phyloP scores from a whole-genome alignment of 2,113 vertebrate species.

The Myiagra hebetior region DNA sequence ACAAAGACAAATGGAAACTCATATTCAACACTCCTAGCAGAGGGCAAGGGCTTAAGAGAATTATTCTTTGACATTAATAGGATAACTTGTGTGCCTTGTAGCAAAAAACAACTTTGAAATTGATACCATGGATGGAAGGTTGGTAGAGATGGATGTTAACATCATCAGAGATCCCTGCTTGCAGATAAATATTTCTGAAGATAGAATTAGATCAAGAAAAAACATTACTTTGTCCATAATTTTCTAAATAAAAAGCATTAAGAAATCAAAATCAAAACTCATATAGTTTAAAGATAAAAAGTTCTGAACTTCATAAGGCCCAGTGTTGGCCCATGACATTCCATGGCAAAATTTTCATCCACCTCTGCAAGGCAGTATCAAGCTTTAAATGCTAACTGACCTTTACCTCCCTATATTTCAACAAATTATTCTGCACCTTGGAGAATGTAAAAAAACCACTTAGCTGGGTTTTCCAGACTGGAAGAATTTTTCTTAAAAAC shows the following conservation, averaged over 20 bases:
- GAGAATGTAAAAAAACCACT: neutral
- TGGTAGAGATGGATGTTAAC: neutral
- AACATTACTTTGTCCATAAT: neutral
- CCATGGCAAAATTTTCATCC: neutral
- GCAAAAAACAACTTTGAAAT: neutral
- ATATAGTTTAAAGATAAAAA: neutral
- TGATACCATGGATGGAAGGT: neutral
- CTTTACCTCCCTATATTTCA: neutral
- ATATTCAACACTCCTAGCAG: neutral
- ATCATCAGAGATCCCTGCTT: neutral
- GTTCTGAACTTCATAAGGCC: neutral
- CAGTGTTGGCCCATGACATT: neutral
- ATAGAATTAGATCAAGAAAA: neutral
- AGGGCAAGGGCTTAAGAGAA: slow-evolving; percentile 32
- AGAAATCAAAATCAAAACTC: neutral
- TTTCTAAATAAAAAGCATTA: neutral
- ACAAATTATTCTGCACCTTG: neutral
- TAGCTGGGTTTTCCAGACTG: neutral
- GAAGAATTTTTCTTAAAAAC: neutral
- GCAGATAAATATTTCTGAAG: neutral
- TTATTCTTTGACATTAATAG: slow-evolving; percentile 61
- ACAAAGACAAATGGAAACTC: slow-evolving; percentile 38
- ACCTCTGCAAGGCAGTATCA: neutral
- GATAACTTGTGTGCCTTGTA: neutral
- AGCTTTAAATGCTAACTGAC: neutral